Evolutionary conservation across 1,140 invertebrate species (phyloP).

Genomic region (Choristoneura fumiferana): DNA sequence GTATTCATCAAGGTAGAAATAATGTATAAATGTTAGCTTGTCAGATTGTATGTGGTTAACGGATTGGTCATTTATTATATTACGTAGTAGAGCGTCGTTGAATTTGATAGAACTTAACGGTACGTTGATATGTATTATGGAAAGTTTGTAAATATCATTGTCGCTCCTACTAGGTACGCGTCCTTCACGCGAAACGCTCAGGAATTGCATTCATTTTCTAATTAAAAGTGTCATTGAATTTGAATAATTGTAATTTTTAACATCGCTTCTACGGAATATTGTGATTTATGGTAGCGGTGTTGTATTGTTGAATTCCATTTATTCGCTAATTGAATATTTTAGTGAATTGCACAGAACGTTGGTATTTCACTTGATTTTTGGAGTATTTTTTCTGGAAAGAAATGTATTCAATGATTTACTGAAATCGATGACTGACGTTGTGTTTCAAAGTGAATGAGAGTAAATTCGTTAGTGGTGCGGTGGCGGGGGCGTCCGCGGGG

Average conservation of each 20-base stretch:
- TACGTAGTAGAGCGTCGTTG: conserved; percentile 66
- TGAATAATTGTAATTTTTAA: conserved; percentile 65
- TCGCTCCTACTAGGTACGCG: conserved; percentile 44
- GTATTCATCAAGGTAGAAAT: conserved; percentile 71
- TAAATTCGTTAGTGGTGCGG: conserved; percentile 44
- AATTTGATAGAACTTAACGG: conserved; percentile 64
- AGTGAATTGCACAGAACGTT: conserved; percentile 76
- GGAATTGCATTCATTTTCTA: conserved; percentile 74
- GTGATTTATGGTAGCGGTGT: conserved; percentile 60
- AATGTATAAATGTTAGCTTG: conserved; percentile 74
- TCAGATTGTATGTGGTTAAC: conserved; percentile 70
- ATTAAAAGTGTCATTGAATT: conserved; percentile 47
- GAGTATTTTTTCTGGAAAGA: conserved; percentile 71
- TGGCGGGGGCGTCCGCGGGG: conserved; percentile 33
- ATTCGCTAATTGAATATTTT: conserved; percentile 66
- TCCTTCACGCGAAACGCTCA: conserved; percentile 57
- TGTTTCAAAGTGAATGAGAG: conserved; percentile 46
- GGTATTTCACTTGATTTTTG: conserved; percentile 77
- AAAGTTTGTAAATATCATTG: conserved; percentile 64
- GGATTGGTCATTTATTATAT: conserved; percentile 66
- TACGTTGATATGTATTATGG: conserved; percentile 46
- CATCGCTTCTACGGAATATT: conserved; percentile 56
- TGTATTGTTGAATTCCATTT: conserved; percentile 71
- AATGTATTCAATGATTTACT: conserved; percentile 68
- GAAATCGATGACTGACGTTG: conserved; percentile 67